phyloP scores from a whole-genome alignment of 2,888 invertebrate species.

The Brassicogethes aeneus region DNA sequence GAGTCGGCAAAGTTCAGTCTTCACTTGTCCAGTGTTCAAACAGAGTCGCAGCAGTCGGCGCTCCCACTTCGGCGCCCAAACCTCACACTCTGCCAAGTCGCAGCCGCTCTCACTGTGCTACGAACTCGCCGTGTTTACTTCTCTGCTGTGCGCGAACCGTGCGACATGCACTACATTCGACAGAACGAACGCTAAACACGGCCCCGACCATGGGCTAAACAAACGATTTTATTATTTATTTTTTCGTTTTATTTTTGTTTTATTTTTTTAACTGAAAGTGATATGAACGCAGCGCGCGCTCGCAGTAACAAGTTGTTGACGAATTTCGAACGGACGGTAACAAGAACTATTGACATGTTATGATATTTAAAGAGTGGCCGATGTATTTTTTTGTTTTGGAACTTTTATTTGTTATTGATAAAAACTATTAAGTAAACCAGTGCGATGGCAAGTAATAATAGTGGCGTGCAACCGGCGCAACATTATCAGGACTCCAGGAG shows the following conservation, averaged over 20 bases:
- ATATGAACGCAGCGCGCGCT: conserved; percentile 19
- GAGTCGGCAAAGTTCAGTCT: conserved; percentile 15
- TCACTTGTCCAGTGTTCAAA: conserved; percentile 27
- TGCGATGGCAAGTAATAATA: conserved; percentile 36
- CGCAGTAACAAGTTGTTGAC: conserved; percentile 11
- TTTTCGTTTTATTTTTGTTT: conserved; percentile 27
- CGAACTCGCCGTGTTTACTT: conserved; percentile 9
- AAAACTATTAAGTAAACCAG: conserved; percentile 9
- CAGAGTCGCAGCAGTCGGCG: conserved; percentile 5
- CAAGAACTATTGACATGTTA: conserved; percentile 39
- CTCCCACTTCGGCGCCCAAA: no score
- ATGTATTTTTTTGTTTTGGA: conserved; percentile 38
- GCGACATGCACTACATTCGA: conserved; percentile 6
- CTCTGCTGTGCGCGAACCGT: conserved; percentile 9
- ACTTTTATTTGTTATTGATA: conserved; percentile 26
- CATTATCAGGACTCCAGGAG: conserved; percentile 35
- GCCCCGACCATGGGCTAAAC: conserved; percentile 34
- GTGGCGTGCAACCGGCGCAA: conserved; percentile 22
- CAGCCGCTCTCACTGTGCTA: no score
- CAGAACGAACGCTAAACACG: neutral
- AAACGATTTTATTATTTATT: conserved; percentile 22
- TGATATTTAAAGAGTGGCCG: conserved; percentile 39
- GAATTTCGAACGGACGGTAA: conserved; percentile 30
- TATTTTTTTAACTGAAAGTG: conserved; percentile 23
- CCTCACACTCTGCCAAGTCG: no score